phyloP scores from a whole-genome alignment of 2,113 vertebrate species.

The Leptobrachium ailaonicum region DNA sequence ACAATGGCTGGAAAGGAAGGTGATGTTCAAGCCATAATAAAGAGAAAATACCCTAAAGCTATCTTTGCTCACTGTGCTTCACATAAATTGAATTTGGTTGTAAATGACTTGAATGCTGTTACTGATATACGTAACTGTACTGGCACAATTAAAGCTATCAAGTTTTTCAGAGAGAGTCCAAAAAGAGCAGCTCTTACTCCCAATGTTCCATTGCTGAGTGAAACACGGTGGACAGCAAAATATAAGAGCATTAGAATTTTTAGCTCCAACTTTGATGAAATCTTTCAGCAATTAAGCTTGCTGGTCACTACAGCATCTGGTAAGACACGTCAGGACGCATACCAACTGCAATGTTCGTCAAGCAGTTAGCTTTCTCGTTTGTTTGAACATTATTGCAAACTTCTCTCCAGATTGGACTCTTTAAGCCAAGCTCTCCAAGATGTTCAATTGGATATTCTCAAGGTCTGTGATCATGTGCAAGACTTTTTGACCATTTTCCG shows the following conservation, averaged over 20 bases:
- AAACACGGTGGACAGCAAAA: conserved; percentile 1
- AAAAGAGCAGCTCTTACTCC: conserved; percentile 7
- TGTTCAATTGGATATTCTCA: not conserved
- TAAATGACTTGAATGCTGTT: conserved; percentile 12
- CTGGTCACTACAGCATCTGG: not conserved
- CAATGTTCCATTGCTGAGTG: conserved; percentile 2
- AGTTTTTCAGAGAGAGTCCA: conserved; percentile 7
- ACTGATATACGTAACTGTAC: conserved; percentile 6
- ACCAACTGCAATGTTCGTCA: not conserved
- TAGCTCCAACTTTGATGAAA: not conserved
- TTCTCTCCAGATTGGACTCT: not conserved
- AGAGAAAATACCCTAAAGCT: conserved; percentile 11
- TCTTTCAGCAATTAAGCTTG: not conserved
- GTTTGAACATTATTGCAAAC: not conserved
- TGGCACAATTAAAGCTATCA: conserved; percentile 2
- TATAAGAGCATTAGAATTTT: not conserved
- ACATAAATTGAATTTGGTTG: conserved; percentile 12
- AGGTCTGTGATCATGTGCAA: conserved; percentile 6
- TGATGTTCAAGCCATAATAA: not conserved
- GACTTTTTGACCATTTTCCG: not conserved
- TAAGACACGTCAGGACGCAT: not conserved
- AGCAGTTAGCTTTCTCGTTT: conserved; percentile 4
- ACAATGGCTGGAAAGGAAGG: conserved; percentile 9
- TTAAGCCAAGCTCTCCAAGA: conserved; percentile 1
- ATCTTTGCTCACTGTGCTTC: not conserved